Base-by-base conservation (phyloP, 2,888 invertebrate genomes). In the Watsonalla cultraria region DNA sequence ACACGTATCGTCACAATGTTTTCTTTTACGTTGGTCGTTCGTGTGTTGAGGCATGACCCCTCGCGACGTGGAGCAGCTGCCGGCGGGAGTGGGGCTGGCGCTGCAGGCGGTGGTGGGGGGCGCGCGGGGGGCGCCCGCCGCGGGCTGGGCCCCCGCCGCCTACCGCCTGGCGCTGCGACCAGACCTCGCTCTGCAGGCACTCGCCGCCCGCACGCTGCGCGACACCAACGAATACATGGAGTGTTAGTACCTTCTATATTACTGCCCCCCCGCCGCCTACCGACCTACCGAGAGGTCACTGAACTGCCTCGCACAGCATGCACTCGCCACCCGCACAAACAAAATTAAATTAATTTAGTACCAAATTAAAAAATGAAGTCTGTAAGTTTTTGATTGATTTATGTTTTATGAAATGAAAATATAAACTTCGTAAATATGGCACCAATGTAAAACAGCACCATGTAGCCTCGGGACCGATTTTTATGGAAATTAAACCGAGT, bases 101-200 rank as follows among this genome's bases (percentile, higher is more conserved):
- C 85, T 95, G 1, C 91, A 95, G 13, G 83, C 96, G 0, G 91
- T 93, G 60, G 93, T 95, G 76, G 92, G 94, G 13, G 92, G 95
- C 65, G 92, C 96, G 69, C 80, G 80, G 66, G 92, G 93, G 66
- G 91, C 92, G 55, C 96, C 96, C 0, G 95, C 95, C 0, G 86
- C 93, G 2, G 93, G 93, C 76, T 96, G 96, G 95, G 93, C 95
- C 0, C 87, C 92, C 24, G 91, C 92, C 33, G 94, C 94, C 0
- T 96, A 95, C 79, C 91, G 92, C 54, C 89, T 96, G 42, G 92
- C 96, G 45, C 94, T 93, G 82, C 82, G 96, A 11, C 93, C 94
- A 65, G 96, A 96, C 80, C 84, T 96, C 57, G 94, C 94, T 0
- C 84, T 91, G 0, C 91, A 93, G 61, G 89, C 90, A 0, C 76